phyloP scores from a whole-genome alignment of 2,888 invertebrate genomes.

The Cancer borealis region DNA sequence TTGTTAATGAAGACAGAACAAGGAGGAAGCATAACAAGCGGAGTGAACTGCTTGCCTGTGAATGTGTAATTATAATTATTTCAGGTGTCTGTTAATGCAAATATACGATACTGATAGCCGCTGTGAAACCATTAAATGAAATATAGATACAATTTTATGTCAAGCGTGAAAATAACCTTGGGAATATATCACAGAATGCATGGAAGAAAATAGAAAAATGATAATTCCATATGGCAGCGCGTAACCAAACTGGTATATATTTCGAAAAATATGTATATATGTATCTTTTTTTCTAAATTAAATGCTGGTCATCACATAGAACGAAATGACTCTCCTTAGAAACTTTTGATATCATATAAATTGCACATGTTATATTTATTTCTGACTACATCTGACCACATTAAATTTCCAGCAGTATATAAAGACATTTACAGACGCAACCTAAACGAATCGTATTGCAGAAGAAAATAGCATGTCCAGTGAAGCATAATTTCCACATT shows the following conservation, averaged over 20 bases:
- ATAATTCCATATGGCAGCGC: neutral
- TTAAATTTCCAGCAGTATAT: neutral
- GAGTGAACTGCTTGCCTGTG: neutral
- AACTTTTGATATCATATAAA: neutral
- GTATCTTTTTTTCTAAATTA: neutral
- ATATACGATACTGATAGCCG: neutral
- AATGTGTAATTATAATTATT: neutral
- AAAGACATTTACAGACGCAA: neutral
- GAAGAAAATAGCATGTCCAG: neutral
- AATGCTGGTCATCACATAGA: neutral
- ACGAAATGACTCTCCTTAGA: neutral
- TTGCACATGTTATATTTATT: neutral
- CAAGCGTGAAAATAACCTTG: neutral
- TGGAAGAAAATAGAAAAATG: slow-evolving; percentile 4
- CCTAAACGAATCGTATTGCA: neutral
- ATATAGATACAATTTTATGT: neutral
- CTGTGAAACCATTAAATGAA: neutral
- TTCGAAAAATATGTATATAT: neutral
- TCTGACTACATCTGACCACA: neutral
- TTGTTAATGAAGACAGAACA: neutral
- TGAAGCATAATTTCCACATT: neutral
- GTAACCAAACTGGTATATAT: neutral
- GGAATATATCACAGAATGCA: neutral
- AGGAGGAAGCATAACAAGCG: neutral
- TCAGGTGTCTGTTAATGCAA: neutral